Base-by-base conservation (phyloP, 2,797 vertebrate genomes). In the Lutjanus argentimaculatus region DNA sequence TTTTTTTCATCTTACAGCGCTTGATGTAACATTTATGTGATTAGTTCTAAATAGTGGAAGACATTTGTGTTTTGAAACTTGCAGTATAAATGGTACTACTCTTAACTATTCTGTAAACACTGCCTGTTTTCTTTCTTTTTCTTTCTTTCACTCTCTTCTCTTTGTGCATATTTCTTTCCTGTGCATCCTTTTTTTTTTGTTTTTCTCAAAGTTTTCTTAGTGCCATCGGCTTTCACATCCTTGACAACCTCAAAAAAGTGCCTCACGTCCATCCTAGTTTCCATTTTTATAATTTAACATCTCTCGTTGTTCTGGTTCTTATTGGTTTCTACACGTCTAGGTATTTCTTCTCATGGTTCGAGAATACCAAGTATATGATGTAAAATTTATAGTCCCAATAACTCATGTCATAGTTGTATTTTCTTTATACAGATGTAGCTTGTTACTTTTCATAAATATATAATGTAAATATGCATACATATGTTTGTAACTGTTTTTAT, bases 391-490 rank as follows among this genome's bases (percentile, higher is more conserved):
- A 96, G 96, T 97, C 96, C 96, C 95, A 93, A 95, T 96, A 97
- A 97, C 93, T 96, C 96, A 96, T 96, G 95, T 95, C 93, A 94
- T 96, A 95, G 95, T 94, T 97, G 96, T 97, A 96, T 97, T 97
- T 97, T 94, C 95, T 96, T 95, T 95, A 96, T 96, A 96, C 95
- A 94, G 96, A 94, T 96, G 95, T 96, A 97, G 95, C 96, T 96
- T 95, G 96, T 96, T 97, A 96, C 92, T 96, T 97, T 97, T 96
- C 95, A 95, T 95, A 96, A 97, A 95, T 97, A 96, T 96, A 96
- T 97, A 95, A 96, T 99, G 97, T 99, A 98, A 97, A 98, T 98
- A 99, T 94, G 95, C 96, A 96, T 96, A 97, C 95, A 96, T 95
- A 95, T 97, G 93, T 98, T 98, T 98, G 97, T 97, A 97, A 97